Base-by-base conservation (phyloP, 2,888 invertebrate species). In the Pandemis cinnamomeana region DNA sequence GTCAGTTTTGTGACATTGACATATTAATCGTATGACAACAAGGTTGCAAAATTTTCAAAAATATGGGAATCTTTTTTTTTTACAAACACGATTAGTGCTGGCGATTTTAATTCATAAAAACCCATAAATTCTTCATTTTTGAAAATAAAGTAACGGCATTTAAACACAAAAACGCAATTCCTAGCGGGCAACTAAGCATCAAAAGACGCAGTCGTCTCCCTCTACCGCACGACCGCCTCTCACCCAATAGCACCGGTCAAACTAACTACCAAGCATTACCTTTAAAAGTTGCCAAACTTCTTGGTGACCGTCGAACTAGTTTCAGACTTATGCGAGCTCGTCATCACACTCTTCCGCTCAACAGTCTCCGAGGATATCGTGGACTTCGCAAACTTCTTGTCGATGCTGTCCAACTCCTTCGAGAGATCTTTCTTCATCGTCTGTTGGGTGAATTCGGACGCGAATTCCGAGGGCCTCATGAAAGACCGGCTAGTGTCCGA, bases 291-390 rank as follows among this genome's bases (percentile, higher is more conserved):
- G 76, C 94, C 94, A 71, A 94, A 94, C 77, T 94, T 94, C 87
- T 94, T 94, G n/a, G 95, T 95, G 62, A 95, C 93, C 0, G 95
- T 95, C 0, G 95, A 95, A 64, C 95, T 95, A 13, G 92, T 91
- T 76, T 95, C 95, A 0, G 95, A 95, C 76, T 95, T 95, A 73
- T 95, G 95, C 2, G 95, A 95, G 66, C 95, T 95, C 77, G 95
- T 96, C 83, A 96, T 96, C 0, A 96, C 95, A 0, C 96, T 96
- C 82, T 96, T 96, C 84, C 95, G 95, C 78, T 96, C 96, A 20
- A 96, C 95, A 0, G 96, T 95, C 78, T 96, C 96, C 64, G 96
- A 96, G 0, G 95, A 95, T n/a, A 95, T 95, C 0, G 96, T 96
- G 78, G 96, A 96, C 77, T 96, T 96, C 6, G 96, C 91, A 90